Conservation (phyloP, 2,888 invertebrate species). For the Dorcus hopei region DNA sequence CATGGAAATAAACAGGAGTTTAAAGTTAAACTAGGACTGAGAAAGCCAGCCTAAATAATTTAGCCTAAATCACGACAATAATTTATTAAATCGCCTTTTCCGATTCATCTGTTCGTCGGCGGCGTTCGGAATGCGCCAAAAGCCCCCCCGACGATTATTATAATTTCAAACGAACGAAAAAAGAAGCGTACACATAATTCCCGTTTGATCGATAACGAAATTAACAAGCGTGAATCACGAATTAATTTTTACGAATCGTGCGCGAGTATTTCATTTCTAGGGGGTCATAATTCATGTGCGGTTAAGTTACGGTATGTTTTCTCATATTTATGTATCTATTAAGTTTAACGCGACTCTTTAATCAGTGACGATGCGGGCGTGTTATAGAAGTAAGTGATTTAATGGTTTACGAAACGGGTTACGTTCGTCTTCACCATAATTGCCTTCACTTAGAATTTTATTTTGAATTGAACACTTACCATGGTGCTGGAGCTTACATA, state of each 20-base stretch:
- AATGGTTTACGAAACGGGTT: too few relatives aligned
- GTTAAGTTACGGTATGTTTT: neutral
- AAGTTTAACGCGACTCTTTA: neutral
- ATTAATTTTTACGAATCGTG: constrained; percentile 6
- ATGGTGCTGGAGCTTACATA: too few relatives aligned
- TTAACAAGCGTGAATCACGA: constrained; percentile 15
- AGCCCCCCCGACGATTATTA: neutral
- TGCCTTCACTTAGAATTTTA: too few relatives aligned
- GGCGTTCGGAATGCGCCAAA: neutral
- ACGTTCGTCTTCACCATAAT: too few relatives aligned
- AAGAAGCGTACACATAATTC: neutral
- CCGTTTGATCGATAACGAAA: constrained; percentile 12
- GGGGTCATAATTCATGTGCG: neutral
- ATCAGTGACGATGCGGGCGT: neutral
- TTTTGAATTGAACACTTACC: too few relatives aligned
- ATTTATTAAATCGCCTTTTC: too few relatives aligned
- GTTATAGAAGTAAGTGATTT: neutral
- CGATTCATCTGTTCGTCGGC: neutral
- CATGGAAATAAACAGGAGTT: too few relatives aligned
- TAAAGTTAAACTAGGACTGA: too few relatives aligned
- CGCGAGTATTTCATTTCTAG: neutral
- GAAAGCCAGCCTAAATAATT: too few relatives aligned
- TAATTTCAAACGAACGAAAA: neutral
- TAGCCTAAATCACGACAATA: too few relatives aligned
- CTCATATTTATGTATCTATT: neutral